Percentiles rank a stretch among this genome's conserved stretches.
phyloP scores from a whole-genome alignment of 2,113 vertebrate species.

The Notiomystis cincta region DNA sequence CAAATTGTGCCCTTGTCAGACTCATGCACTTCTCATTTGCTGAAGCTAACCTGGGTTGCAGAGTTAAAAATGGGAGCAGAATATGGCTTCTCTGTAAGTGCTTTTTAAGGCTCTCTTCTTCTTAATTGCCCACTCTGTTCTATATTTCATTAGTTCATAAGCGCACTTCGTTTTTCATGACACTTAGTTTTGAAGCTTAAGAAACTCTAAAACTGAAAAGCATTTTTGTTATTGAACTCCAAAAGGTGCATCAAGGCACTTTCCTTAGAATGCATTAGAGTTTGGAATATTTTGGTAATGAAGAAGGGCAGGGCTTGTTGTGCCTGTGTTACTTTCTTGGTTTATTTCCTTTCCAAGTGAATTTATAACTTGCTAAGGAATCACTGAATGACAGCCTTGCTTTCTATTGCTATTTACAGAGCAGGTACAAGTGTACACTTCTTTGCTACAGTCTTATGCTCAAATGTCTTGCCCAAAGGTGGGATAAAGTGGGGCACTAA shows the following conservation, averaged over 20 bases:
- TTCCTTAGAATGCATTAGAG: background rate
- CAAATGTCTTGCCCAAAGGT: background rate
- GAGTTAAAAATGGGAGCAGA: background rate
- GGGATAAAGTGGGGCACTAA: background rate
- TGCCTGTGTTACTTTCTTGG: background rate
- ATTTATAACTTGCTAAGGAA: background rate
- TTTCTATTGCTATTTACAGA: background rate
- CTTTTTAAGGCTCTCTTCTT: background rate
- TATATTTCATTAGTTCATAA: conserved; percentile 18
- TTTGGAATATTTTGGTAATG: background rate
- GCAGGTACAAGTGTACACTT: background rate
- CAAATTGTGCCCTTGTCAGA: background rate
- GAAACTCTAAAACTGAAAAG: background rate
- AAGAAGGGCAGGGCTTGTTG: background rate
- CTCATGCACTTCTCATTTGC: conserved; percentile 4
- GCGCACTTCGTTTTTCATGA: background rate
- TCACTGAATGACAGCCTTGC: background rate
- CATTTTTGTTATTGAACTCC: background rate
- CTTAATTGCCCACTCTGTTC: background rate
- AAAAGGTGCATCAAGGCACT: background rate
- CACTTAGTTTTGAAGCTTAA: background rate
- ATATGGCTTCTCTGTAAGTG: background rate
- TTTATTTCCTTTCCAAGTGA: conserved; percentile 1
- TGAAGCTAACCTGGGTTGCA: background rate
- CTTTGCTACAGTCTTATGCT: background rate